Evolutionary conservation across 2,113 vertebrate species (phyloP).

Genomic region (Fregetta grallaria): DNA sequence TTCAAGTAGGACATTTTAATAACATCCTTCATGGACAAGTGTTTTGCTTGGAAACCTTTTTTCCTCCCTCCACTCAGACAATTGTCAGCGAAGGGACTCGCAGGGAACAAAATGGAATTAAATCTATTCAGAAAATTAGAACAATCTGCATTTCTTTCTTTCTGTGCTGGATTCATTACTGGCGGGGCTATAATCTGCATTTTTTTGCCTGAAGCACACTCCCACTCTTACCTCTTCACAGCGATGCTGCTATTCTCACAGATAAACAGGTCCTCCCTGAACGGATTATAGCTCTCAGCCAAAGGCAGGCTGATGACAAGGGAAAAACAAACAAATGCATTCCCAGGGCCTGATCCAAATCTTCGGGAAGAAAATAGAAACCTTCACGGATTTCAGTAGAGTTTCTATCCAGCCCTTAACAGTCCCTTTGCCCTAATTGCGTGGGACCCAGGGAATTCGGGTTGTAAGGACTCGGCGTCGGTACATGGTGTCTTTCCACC

Average conservation of each 20-base stretch:
- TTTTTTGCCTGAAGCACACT: conserved; percentile 7
- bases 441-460: not conserved
- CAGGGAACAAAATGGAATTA: conserved; percentile 21
- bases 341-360: not conserved
- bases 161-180: conserved; percentile 31
- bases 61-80: not conserved
- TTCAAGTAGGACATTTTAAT: conserved; percentile 64
- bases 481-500: not conserved
- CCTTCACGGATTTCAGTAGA: not conserved
- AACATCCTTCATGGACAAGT: conserved; percentile 48
- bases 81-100: conserved; percentile 25
- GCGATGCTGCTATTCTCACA: not conserved
- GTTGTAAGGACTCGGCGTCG: not conserved
- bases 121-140: conserved; percentile 32
- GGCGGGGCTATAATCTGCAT: not conserved
- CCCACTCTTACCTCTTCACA: conserved; percentile 16
- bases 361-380: not conserved
- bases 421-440: not conserved
- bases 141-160: conserved; percentile 9
- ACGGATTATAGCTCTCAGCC: not conserved
- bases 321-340: conserved; percentile 44
- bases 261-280: conserved; percentile 22
- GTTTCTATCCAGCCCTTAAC: not conserved
- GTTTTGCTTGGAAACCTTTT: conserved; percentile 48
- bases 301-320: not conserved